phyloP scores from a whole-genome alignment of 2,888 invertebrate genomes.

The Pristionchus exspectatus region DNA sequence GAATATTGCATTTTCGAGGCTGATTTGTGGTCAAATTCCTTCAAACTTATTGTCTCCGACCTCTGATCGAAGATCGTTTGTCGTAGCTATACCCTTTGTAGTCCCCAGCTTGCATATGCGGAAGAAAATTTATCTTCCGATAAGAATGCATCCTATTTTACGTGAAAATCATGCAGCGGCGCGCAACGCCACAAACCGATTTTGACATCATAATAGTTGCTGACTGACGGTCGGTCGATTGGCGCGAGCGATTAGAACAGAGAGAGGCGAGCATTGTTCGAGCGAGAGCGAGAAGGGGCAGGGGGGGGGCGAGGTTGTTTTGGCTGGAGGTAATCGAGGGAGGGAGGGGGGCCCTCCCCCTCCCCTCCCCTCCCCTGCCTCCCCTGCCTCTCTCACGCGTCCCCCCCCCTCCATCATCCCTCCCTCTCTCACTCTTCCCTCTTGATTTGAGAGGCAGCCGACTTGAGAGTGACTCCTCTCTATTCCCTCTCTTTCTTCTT shows the following conservation, averaged over 20 bases:
- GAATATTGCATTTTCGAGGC: neutral
- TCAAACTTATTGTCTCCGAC: neutral
- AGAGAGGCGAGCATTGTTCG: conserved; percentile 17
- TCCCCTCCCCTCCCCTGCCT: neutral
- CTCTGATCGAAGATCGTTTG: too few relatives aligned
- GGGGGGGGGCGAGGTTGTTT: conserved; percentile 10
- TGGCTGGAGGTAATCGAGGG: conserved; percentile 46
- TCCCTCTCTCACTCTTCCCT: neutral
- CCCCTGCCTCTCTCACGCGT: conserved; percentile 5
- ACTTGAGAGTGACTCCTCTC: conserved; percentile 19
- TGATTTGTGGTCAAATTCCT: neutral
- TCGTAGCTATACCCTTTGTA: neutral
- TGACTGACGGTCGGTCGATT: neutral
- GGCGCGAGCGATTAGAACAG: conserved; percentile 13
- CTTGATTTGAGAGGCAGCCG: neutral
- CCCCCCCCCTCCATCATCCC: neutral
- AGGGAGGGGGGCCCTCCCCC: neutral
- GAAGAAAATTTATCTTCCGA: too few relatives aligned
- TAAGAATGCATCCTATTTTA: too few relatives aligned
- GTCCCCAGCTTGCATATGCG: neutral
- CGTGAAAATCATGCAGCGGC: too few relatives aligned
- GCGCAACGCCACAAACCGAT: conserved; percentile 6
- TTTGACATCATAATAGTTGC: neutral
- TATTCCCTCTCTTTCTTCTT: neutral
- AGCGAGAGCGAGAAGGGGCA: neutral